Conservation (phyloP, 1,140 invertebrate species). For the Nephila pilipes region DNA sequence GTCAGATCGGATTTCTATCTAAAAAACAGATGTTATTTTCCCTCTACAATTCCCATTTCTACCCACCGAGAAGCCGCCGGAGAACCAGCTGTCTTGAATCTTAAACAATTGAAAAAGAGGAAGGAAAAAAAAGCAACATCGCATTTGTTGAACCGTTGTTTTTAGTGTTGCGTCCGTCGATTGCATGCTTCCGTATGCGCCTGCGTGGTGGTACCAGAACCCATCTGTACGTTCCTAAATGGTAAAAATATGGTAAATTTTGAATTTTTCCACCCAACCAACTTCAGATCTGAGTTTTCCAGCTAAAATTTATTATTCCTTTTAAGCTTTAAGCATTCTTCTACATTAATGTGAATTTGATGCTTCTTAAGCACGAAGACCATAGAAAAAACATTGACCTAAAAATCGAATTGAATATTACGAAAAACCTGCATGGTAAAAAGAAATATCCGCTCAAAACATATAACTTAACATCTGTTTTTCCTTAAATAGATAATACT, state of each 20-base stretch:
- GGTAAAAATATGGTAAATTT: constrained; percentile 50
- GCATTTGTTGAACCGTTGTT: constrained; percentile 43
- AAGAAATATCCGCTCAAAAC: not conserved
- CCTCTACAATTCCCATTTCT: not conserved
- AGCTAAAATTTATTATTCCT: constrained; percentile 18
- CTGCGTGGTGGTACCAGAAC: not conserved
- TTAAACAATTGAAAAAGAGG: constrained; percentile 46
- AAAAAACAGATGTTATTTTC: constrained; percentile 31
- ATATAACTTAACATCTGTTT: not conserved
- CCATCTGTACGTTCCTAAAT: constrained; percentile 27
- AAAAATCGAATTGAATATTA: constrained; percentile 5
- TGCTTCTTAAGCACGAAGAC: not conserved
- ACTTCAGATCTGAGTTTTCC: constrained; percentile 21
- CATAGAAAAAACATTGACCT: not conserved
- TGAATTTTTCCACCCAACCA: constrained; percentile 25
- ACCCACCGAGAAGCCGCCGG: not conserved
- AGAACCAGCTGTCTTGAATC: constrained; percentile 44
- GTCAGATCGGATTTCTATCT: constrained; percentile 50
- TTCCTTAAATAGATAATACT: not conserved
- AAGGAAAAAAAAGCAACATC: not conserved
- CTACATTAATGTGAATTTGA: constrained; percentile 26
- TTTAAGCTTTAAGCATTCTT: not conserved
- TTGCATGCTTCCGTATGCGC: not conserved
- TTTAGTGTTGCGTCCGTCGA: not conserved
- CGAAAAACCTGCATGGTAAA: not conserved